Conservation (phyloP, 2,888 invertebrate species). For the Schizaphis graminum region DNA sequence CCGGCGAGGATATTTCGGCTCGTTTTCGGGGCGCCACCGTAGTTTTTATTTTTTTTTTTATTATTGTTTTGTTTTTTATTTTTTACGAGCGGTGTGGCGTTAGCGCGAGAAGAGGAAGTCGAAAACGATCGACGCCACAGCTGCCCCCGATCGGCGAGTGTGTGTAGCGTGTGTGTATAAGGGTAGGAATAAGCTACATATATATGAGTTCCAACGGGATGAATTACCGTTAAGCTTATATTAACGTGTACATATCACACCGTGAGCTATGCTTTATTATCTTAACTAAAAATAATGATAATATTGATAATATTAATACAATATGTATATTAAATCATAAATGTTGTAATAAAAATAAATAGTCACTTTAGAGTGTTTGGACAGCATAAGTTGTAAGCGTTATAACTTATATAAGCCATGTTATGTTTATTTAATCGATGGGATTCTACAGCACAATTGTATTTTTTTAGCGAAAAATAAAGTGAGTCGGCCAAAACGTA, state of each 20-base stretch:
- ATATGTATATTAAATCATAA: background rate
- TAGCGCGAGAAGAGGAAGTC: background rate
- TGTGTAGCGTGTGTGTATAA: background rate
- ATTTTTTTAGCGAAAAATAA: background rate
- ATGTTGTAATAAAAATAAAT: background rate
- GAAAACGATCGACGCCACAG: background rate
- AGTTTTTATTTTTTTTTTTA: background rate
- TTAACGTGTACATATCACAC: background rate
- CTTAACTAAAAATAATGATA: background rate
- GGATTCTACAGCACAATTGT: background rate
- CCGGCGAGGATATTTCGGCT: background rate
- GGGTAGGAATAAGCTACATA: background rate
- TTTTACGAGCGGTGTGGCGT: background rate
- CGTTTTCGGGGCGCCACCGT: constrained; percentile 26
- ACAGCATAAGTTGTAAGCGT: background rate
- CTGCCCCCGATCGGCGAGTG: background rate
- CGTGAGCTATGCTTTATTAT: background rate
- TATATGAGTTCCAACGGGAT: background rate
- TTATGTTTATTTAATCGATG: background rate
- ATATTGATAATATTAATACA: background rate
- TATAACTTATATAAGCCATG: too few relatives aligned
- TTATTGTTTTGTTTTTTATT: background rate
- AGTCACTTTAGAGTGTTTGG: background rate
- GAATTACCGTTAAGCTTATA: background rate
- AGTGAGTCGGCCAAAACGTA: background rate